Evolutionary conservation across 92 coral and sea anemone genomes (phyloP), one percentile per base, ranked within the genome.

Genomic region (Epizoanthus illoricatus): DNA sequence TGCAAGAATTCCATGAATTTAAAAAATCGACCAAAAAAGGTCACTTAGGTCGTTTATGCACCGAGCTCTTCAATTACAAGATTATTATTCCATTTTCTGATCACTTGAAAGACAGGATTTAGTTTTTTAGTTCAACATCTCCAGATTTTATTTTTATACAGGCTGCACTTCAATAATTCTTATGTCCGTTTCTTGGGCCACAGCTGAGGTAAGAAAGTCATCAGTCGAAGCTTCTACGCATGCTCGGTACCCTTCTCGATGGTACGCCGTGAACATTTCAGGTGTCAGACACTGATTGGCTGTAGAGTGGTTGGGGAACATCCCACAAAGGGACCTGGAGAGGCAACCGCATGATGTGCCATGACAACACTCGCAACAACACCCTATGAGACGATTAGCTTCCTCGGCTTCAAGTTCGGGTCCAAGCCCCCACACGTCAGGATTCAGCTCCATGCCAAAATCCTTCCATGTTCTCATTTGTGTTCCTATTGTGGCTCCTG

Each of bases 161-260:
- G 60, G 76, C 12, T 72, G 39, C 10, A 57, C 62, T 15, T 74
- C 65, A 13, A 21, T 16, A 57, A 74, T 4, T 13, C 18, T 5
- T 24, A 57, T 20, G 5, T 74, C 57, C 6, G 12, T 13, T 20
- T 57, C 41, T 55, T 74, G 47, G 40, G 47, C 15, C 47, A 28
- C 59, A 6, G 7, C 66, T 15, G 47, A 11, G 65, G n/a, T n/a
- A 8, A 76, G 70, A 57, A 87, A 83, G 24, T 87, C 84, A 0
- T 68, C 87, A 10, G 84, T 76, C 4, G 55, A 54, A 61, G 87
- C 91, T 40, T 91, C 94, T 86, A 79, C 76, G 78, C 90, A 85
- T 80, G 88, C 86, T 63, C 92, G 83, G 83, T 88, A 91, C 33
- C 94, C 94, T 81, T 91, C 94, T 41, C 94, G 74, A 47, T 91